Conservation (phyloP, 2,888 invertebrate genomes). For the Papilio demoleus region DNA sequence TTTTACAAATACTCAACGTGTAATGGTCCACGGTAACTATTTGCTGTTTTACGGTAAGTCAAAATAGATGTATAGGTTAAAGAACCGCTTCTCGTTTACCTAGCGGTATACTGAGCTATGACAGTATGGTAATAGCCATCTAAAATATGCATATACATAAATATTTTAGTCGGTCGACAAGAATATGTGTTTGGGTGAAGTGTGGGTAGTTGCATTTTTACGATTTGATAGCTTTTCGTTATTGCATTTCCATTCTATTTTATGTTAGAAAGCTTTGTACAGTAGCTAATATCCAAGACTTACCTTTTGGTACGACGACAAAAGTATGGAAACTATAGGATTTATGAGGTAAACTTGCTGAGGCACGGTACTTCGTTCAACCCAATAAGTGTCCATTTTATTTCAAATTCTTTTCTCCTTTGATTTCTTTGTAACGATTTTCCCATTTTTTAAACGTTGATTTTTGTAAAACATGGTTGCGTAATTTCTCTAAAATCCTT, state of each 20-base stretch:
- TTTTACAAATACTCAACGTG: constrained; percentile 76
- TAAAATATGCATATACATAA: constrained; percentile 67
- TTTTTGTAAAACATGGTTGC: too few species aligned
- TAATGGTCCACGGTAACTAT: constrained; percentile 76
- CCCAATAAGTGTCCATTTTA: too few species aligned
- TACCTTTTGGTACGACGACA: not conserved
- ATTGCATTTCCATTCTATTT: not conserved
- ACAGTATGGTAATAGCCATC: constrained; percentile 62
- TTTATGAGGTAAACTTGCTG: too few species aligned
- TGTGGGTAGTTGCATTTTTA: constrained; percentile 51
- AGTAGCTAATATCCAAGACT: not conserved
- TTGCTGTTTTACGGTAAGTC: constrained; percentile 70
- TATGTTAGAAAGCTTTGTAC: not conserved
- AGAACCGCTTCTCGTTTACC: constrained; percentile 63
- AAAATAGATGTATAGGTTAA: constrained; percentile 58
- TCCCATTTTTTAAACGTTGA: too few species aligned
- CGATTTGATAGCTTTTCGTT: constrained; percentile 38
- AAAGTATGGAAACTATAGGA: not conserved
- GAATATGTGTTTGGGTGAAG: constrained; percentile 58
- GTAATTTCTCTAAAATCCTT: too few species aligned
- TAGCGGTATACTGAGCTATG: constrained; percentile 63
- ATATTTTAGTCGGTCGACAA: constrained; percentile 64
- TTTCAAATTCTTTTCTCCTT: too few species aligned
- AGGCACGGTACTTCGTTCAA: too few species aligned
- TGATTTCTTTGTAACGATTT: too few species aligned